Percentiles rank a stretch among this genome's conserved stretches.
phyloP scores from a whole-genome alignment of 2,113 vertebrate species.

The Gracilinanus agilis region DNA sequence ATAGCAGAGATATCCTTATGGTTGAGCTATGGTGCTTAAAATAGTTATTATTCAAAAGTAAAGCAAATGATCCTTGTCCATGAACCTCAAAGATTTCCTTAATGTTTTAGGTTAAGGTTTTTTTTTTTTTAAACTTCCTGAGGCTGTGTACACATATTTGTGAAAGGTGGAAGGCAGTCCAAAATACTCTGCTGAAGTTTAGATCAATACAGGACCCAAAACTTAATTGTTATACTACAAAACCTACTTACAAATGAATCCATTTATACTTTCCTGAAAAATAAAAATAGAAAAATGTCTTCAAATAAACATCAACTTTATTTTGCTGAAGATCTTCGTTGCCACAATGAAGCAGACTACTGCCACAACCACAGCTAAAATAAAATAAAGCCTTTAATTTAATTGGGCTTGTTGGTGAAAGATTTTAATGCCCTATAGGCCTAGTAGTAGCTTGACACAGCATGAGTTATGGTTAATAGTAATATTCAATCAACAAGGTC shows the following conservation, averaged over 20 bases:
- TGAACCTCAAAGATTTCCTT: constrained; percentile 36
- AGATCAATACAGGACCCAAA: constrained; percentile 12
- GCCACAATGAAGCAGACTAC: constrained; percentile 22
- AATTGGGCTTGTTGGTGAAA: constrained; percentile 47
- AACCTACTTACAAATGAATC: not conserved
- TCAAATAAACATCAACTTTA: constrained; percentile 37
- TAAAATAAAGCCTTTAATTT: constrained; percentile 22
- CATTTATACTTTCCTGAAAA: constrained; percentile 39
- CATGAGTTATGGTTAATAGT: constrained; percentile 49
- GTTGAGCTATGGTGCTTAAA: constrained; percentile 24
- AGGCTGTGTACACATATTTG: constrained; percentile 45
- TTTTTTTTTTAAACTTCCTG: not conserved
- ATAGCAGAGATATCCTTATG: constrained; percentile 3
- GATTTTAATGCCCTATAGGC: constrained; percentile 55
- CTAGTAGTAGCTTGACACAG: constrained; percentile 9
- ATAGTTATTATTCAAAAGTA: constrained; percentile 26
- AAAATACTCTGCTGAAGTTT: constrained; percentile 43
- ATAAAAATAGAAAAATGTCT: constrained; percentile 28
- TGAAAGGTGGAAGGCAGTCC: constrained; percentile 39
- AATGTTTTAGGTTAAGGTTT: not conserved
- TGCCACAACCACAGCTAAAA: constrained; percentile 23
- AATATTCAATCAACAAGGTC: constrained; percentile 4
- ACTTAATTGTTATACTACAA: constrained; percentile 1
- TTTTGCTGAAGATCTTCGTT: constrained; percentile 40
- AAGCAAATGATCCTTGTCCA: constrained; percentile 29